Evolutionary conservation across 1,140 invertebrate genomes (phyloP), one percentile per base, ranked within the genome.

Genomic region (Ceratosolen fusciceps): DNA sequence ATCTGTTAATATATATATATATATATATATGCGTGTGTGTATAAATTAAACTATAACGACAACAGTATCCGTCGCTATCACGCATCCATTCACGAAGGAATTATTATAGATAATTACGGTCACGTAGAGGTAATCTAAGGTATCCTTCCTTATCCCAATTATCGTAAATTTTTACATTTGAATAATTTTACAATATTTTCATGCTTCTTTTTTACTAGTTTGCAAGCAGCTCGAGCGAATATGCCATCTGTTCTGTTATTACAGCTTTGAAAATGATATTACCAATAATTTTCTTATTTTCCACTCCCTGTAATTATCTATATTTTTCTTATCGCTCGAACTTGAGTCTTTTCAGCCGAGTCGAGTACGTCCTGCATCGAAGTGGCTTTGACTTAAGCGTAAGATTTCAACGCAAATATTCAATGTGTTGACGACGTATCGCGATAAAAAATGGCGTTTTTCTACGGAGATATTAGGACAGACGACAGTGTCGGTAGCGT

Each of bases 241-340:
- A 78, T 74, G 79, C 82, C 82, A 80, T 82, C 82, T 82, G 83
- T 80, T 83, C 77, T 77, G 81, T 82, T 84, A 71, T 80, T 83
- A 83, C 82, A 73, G 83, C 83, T 83, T 80, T 68, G 71, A 77
- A 43, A 12, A 34, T 19, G 2, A 14, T 26, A 34, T 16, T 54
- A 24, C 8, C n/a, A 43, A 29, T 43, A 24, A 21, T 39, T 24
- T 39, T 54, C 21, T 58, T 58, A 24, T 21, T 9, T 47, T 52
- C 49, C 14, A 52, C 21, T 52, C 14, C 49, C 10, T 52, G 19
- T 52, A 7, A 21, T 52, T 4, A n/a, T n/a, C n/a, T n/a, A n/a
- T n/a, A n/a, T n/a, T n/a, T n/a, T n/a, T 21, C 21, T 9, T 52
- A 52, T 52, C 21, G 49, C 21, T 21, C 21, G 19, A 19, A 19